phyloP scores from a whole-genome alignment of 1,140 invertebrate genomes.

The Nasonia longicornis region DNA sequence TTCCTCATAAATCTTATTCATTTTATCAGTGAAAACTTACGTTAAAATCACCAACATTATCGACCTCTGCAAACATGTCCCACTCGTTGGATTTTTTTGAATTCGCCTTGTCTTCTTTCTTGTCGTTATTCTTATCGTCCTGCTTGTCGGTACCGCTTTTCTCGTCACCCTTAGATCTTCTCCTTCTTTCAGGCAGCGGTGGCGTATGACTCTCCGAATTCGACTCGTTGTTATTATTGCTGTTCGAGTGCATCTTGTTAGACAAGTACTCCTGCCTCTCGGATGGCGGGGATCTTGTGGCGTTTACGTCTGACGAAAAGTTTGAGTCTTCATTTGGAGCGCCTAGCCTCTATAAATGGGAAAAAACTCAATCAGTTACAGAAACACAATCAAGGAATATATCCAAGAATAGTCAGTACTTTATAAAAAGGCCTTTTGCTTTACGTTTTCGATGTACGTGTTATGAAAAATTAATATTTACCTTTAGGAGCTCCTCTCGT shows the following conservation, averaged over 20 bases:
- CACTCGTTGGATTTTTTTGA: slow-evolving; percentile 74
- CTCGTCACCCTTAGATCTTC: slow-evolving; percentile 26
- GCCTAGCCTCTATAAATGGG: slow-evolving; percentile 69
- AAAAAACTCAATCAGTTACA: slow-evolving; percentile 2
- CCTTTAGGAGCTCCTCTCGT: slow-evolving; percentile 89
- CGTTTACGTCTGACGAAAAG: slow-evolving; percentile 62
- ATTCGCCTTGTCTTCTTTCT: slow-evolving; percentile 61
- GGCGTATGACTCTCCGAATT: slow-evolving; percentile 66
- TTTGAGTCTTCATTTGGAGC: slow-evolving; percentile 75
- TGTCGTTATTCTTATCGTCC: slow-evolving; percentile 58
- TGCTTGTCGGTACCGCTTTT: background rate
- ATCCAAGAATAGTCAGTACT: too few species aligned
- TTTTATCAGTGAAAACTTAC: slow-evolving; percentile 72
- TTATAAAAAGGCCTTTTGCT: too few species aligned
- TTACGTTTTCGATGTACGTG: too few species aligned
- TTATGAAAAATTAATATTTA: slow-evolving; percentile 60
- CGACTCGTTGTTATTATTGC: slow-evolving; percentile 63
- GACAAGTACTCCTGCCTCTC: slow-evolving; percentile 58
- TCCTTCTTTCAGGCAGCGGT: slow-evolving; percentile 57
- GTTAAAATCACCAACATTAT: slow-evolving; percentile 87
- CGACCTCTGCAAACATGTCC: slow-evolving; percentile 92
- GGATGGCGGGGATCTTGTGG: slow-evolving; percentile 58
- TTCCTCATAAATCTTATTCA: slow-evolving; percentile 47
- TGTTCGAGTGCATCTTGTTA: slow-evolving; percentile 57
- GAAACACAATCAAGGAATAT: background rate